Base-by-base conservation (phyloP, 1,140 invertebrate genomes). In the Philaenus spumarius region DNA sequence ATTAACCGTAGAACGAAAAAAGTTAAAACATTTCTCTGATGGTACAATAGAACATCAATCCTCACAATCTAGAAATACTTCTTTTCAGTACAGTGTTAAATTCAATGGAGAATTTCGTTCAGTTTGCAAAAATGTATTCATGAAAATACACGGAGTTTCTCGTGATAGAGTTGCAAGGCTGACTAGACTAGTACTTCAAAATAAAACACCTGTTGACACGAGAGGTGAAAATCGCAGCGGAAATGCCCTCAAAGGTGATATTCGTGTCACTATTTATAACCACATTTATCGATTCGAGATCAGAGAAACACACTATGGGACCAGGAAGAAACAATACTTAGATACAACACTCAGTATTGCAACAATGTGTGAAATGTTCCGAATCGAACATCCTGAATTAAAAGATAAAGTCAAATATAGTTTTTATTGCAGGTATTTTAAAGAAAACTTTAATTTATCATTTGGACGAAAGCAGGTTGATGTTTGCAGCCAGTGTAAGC, bases 351-450 rank as follows among this genome's bases (percentile, higher is more conserved):
- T 55, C 19, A 37, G 42, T 23, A 23, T 55, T 20, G 52, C 23
- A 23, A 42, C 39, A 42, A 55, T 55, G 52, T 37, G 42, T 20
- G 23, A 20, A 2, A 55, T 55, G 52, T 55, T 55, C 37, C 15
- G 39, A 20, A 2, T 23, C 23, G 52, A 55, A 14, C 39, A 55
- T 15, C 52, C 52, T 42, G 52, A 55, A 6, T 22, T 55, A 6
- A 37, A 55, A 42, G 23, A 22, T 22, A 39, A 40, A 23, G 52
- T 55, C 4, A 55, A 55, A 23, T 55, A 55, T 22, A 55, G 52
- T 40, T 55, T 40, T 22, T 55, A 42, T 15, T 22, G 42, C 37
- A 37, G 42, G 24, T 55, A 55, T 17, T 55, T 55, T 23, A 55
- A 55, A 42, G 52, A 55, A 22, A 55, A 55, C 52, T 55, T 55